Evolutionary conservation across 2,888 invertebrate genomes (phyloP), one percentile per base, ranked within the genome.

Genomic region (Coleophora deauratella): DNA sequence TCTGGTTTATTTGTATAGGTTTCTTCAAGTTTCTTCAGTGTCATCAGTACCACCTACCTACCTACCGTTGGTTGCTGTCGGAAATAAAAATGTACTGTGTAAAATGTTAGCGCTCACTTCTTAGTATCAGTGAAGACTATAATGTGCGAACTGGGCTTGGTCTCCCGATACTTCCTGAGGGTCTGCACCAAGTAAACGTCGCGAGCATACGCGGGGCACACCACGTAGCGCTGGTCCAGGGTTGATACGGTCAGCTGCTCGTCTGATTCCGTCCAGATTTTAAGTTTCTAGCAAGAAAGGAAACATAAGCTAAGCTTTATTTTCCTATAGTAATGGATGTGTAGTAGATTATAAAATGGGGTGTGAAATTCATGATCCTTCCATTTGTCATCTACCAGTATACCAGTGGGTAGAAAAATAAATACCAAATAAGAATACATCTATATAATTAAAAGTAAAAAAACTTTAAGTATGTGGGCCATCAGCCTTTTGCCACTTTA

Each of bases 71-170:
- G n/a, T n/a, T n/a, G n/a, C n/a, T n/a, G n/a, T n/a, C n/a, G n/a
- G n/a, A n/a, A n/a, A n/a, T n/a, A n/a, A n/a, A n/a, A n/a, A n/a
- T n/a, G n/a, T n/a, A 21, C 21, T 6, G 3, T 21, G 21, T 21
- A 21, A 4, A 21, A 6, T 7, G 10, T 31, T 31, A 10, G 31
- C 9, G 30, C 88, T 76, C 78, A 96, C 95, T 95, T 97, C 89
- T 99, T 99, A 12, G 97, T 98, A 59, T 96, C 94, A 1, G 97
- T 95, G 66, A 99, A 99, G 33, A 99, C 93, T 67, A 99, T 95
- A 33, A 98, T 90, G 40, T 95, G 97, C 1, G 95, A 92, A 48
- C 89, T 88, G 30, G 91, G 89, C 64, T 93, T 89, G 9, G 89
- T 87, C 49, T 90, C 90, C 33, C 91, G 86, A 75, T 92, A 98